Evolutionary conservation across 2,888 invertebrate genomes (phyloP), one percentile per base, ranked within the genome.

Genomic region (Carcina quercana): DNA sequence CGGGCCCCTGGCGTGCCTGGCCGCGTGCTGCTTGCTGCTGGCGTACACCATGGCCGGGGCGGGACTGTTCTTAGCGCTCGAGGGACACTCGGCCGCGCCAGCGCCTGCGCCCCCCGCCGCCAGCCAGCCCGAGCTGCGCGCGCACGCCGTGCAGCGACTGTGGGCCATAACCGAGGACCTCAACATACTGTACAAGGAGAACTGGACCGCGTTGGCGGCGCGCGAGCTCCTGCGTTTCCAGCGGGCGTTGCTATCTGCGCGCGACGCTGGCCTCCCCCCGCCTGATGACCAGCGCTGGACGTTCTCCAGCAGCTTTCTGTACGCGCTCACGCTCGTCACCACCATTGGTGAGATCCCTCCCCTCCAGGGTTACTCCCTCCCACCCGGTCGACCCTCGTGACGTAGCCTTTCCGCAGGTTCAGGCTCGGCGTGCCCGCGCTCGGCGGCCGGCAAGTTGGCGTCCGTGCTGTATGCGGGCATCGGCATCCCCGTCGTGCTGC

Each of bases 1-100:
- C 2, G 76, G 94, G 0, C 86, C 93, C 5, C 86, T 95, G 44
- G 92, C 94, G 5, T 93, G 94, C 51, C 86, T 94, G 21, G 94
- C 93, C 11, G 88, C 94, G 34, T 93, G 93, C 69, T 88, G 91
- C 46, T 87, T 97, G 33, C 96, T 97, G 11, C 87, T 97, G 26
- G 91, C 91, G 8, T 98, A 98, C 83, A 95, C 96, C 42, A 88
- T 97, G 29, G 87, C 96, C 53, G 97, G 97, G 8, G 97, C 95
- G 13, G 92, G 96, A 59, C 89, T 96, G 37, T 98, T 97, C 75
- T 91, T 93, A 71, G 91, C 92, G 8, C 80, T 95, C 34, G 94
- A 95, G 68, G 93, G 93, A 32, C 86, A 86, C 41, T 67, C 74
- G n/a, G 88, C 88, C 2, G 86, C 88, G 4, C 88, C 89, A 25